A percentile compares a stretch with the other conserved stretches of the same genome.
Conservation (phyloP, 2,888 invertebrate species). For the Stenotaenia linearis region DNA sequence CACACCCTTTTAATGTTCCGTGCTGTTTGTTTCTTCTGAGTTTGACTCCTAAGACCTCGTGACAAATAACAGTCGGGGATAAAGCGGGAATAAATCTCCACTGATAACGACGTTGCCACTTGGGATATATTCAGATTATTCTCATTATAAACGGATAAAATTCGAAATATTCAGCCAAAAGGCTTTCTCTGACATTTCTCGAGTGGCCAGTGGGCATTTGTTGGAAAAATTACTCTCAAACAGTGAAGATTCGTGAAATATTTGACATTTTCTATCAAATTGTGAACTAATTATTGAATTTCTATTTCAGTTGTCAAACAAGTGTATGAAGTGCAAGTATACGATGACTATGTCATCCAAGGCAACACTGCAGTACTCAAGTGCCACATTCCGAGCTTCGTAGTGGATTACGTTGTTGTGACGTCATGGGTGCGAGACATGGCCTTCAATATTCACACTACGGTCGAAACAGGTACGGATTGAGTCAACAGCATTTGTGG, state of each 20-base stretch:
- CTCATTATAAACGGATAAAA: no score
- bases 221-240: no score
- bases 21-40: not conserved
- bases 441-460: slow-evolving; percentile 9
- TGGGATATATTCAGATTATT: no score
- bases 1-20: not conserved
- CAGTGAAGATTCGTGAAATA: no score
- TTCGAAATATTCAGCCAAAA: no score
- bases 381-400: slow-evolving; percentile 2
- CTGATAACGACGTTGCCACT: not conserved
- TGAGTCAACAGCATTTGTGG: not conserved
- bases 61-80: not conserved
- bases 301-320: not conserved
- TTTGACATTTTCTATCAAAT: no score
- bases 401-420: not conserved
- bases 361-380: not conserved
- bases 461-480: slow-evolving; percentile 8
- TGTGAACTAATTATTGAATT: not conserved
- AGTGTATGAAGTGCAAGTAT: slow-evolving; percentile 10
- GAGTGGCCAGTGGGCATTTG: no score
- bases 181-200: no score
- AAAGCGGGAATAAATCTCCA: not conserved
- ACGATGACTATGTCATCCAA: not conserved
- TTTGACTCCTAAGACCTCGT: not conserved
- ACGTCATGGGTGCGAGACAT: slow-evolving; percentile 3